Percentiles rank a stretch among this genome's conserved stretches.
Conservation (phyloP, 2,113 vertebrate genomes). For the Cacatua alba region DNA sequence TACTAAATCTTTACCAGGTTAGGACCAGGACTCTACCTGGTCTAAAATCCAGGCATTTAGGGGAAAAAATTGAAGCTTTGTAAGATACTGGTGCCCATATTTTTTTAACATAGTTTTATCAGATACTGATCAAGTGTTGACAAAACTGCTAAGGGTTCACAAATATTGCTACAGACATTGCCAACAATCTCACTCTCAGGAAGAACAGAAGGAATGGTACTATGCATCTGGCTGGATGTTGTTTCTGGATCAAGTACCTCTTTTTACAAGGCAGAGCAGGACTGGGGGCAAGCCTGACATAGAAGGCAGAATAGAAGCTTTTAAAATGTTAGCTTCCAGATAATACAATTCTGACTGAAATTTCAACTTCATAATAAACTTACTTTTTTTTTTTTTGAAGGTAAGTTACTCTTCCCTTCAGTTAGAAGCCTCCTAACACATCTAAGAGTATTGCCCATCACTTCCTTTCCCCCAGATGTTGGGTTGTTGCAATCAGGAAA, state of each 20-base stretch:
- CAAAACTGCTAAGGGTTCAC: background rate
- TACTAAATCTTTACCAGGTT: background rate
- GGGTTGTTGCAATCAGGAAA: background rate
- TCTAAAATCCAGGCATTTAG: background rate
- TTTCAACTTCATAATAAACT: background rate
- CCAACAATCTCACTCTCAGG: background rate
- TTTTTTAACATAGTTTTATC: background rate
- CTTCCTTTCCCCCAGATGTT: background rate
- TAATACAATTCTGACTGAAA: background rate
- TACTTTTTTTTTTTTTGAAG: background rate
- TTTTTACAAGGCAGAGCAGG: background rate
- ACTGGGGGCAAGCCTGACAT: background rate
- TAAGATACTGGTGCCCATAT: background rate
- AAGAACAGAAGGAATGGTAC: background rate
- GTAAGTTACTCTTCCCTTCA: background rate
- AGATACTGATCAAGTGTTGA: background rate
- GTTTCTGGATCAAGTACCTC: background rate
- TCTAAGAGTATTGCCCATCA: accelerated
- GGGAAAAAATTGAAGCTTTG: accelerated
- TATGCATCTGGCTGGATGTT: background rate
- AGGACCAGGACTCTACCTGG: background rate
- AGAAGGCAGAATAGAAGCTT: background rate
- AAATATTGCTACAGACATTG: background rate
- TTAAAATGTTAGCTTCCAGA: background rate
- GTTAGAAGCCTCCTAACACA: background rate